A percentile compares a stretch with the other conserved stretches of the same genome.
Evolutionary conservation across 2,888 invertebrate species (phyloP).

Genomic region (Patella depressa): DNA sequence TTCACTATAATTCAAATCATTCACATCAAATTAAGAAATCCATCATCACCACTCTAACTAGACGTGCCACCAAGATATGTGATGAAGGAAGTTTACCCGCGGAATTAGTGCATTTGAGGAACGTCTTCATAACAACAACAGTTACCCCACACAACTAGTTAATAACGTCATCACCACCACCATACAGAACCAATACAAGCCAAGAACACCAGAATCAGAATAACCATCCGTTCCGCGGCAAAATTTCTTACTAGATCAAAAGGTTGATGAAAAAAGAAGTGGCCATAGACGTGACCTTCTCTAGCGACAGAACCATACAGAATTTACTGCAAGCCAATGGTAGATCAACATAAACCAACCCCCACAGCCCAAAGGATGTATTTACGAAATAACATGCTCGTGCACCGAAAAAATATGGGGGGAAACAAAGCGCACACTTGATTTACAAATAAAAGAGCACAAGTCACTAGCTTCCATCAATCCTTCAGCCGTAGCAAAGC

Average conservation of each 20-base stretch:
- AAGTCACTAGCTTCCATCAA: neutral
- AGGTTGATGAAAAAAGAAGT: neutral
- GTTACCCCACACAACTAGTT: neutral
- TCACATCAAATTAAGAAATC: neutral
- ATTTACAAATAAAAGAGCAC: neutral
- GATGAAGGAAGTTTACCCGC: neutral
- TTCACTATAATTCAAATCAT: too few species aligned
- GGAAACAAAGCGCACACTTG: neutral
- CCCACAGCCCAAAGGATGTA: neutral
- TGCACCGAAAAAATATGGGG: neutral
- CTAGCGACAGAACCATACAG: neutral
- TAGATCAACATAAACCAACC: neutral
- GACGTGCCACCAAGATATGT: neutral
- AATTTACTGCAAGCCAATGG: neutral
- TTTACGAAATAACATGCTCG: neutral
- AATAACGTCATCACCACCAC: neutral
- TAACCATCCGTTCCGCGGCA: neutral
- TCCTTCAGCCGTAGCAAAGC: neutral
- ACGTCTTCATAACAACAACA: neutral
- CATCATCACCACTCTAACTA: neutral
- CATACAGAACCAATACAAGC: neutral
- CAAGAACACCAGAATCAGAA: neutral
- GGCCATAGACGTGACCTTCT: neutral
- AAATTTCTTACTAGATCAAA: slow-evolving; percentile 1
- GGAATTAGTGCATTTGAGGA: neutral